phyloP scores from a whole-genome alignment of 2,888 invertebrate species.

The Acronicta aceris region DNA sequence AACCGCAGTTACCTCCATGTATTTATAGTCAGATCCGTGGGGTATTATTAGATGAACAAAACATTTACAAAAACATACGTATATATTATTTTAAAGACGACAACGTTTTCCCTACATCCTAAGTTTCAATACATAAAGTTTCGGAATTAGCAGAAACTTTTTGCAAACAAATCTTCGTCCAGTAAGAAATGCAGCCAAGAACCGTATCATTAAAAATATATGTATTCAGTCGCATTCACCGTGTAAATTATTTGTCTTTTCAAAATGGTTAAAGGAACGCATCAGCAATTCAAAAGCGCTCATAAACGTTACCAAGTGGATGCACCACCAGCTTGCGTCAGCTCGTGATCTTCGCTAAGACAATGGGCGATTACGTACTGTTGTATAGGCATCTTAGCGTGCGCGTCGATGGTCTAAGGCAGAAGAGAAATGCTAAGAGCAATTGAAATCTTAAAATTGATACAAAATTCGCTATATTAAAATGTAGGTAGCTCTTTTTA shows the following conservation, averaged over 20 bases:
- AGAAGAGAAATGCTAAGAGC: slow-evolving; percentile 35
- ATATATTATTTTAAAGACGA: too few relatives aligned
- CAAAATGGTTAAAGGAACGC: slow-evolving; percentile 47
- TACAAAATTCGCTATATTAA: too few relatives aligned
- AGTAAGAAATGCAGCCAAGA: slow-evolving; percentile 17
- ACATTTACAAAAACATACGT: too few relatives aligned
- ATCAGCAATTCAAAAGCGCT: slow-evolving; percentile 57
- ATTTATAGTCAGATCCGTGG: too few relatives aligned
- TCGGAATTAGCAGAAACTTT: background rate
- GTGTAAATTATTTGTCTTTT: slow-evolving; percentile 57
- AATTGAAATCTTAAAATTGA: background rate
- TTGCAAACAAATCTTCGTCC: background rate
- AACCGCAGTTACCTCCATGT: too few relatives aligned
- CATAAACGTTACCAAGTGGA: slow-evolving; percentile 61
- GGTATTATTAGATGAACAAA: too few relatives aligned
- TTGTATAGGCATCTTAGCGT: slow-evolving; percentile 70
- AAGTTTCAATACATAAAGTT: too few relatives aligned
- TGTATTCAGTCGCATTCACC: slow-evolving; percentile 45
- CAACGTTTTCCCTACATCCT: too few relatives aligned
- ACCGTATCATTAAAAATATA: slow-evolving; percentile 39
- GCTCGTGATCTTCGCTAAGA: slow-evolving; percentile 80
- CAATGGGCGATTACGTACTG: slow-evolving; percentile 82
- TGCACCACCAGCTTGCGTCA: slow-evolving; percentile 72
- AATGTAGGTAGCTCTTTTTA: too few relatives aligned
- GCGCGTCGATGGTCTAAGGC: slow-evolving; percentile 59